phyloP scores from a whole-genome alignment of 1,140 invertebrate genomes.

The Coptotermes formosanus region DNA sequence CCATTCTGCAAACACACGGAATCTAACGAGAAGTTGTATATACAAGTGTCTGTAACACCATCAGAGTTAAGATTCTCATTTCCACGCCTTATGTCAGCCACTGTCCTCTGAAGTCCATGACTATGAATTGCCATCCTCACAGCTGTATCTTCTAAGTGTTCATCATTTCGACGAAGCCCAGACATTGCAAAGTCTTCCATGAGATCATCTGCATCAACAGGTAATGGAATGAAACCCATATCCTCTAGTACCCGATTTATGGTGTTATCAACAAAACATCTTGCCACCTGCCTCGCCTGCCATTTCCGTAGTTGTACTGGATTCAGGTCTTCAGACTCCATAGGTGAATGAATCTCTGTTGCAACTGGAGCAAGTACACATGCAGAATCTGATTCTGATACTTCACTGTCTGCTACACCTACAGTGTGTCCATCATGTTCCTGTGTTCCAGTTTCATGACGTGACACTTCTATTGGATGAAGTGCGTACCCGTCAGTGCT shows the following conservation, averaged over 20 bases:
- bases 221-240: constrained; percentile 43
- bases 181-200: constrained; percentile 39
- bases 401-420: not conserved
- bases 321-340: constrained; percentile 10
- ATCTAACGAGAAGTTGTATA: constrained; percentile 9
- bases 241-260: constrained; percentile 67
- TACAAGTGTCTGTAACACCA: not conserved
- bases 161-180: constrained; percentile 49
- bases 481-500: not conserved
- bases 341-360: not conserved
- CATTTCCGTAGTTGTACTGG: constrained; percentile 50
- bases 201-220: constrained; percentile 53
- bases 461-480: not conserved
- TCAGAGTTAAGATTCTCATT: not conserved
- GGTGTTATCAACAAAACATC: constrained; percentile 69
- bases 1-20: not conserved
- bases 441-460: not conserved
- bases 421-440: not conserved
- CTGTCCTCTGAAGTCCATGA: constrained; percentile 55
- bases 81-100: not conserved
- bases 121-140: constrained; percentile 63
- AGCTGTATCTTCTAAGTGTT: constrained; percentile 63
- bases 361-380: not conserved
- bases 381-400: not conserved
- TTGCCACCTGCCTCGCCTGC: constrained; percentile 68